These are phyloP conservation scores for Elanoides forficatus DNA, from an alignment of 2,113 vertebrate species.

Conservation along the genomic window DNA sequence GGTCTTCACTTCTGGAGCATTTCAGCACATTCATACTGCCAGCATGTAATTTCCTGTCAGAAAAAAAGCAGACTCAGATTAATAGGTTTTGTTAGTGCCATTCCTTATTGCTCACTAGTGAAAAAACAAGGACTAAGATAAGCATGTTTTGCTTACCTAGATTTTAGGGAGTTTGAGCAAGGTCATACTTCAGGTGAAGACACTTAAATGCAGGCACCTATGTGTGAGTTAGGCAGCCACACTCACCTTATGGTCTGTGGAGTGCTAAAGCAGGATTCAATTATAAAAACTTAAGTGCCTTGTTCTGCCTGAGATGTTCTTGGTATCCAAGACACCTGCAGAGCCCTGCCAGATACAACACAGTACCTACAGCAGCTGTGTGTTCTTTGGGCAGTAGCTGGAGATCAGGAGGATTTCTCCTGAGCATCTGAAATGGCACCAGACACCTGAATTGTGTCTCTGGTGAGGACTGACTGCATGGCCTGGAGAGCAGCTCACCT, in stretches of 20 bases:
- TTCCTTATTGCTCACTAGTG: not conserved
- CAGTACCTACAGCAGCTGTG: not conserved
- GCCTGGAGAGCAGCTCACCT: not conserved
- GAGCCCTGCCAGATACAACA: not conserved
- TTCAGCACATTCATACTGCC: not conserved
- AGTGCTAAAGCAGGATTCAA: not conserved
- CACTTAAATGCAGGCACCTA: not conserved
- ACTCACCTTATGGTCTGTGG: rapidly evolving
- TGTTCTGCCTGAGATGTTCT: not conserved
- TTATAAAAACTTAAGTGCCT: not conserved
- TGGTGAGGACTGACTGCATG: not conserved
- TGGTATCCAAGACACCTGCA: not conserved
- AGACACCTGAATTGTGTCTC: not conserved
- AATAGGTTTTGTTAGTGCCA: not conserved
- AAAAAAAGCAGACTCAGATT: not conserved
- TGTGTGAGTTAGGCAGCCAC: not conserved
- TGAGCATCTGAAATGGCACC: not conserved
- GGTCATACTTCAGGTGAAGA: not conserved
- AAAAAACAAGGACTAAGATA: not conserved
- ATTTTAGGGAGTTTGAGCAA: not conserved
- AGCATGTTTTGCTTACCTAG: not conserved
- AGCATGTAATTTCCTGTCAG: not conserved
- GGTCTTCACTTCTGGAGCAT: not conserved
- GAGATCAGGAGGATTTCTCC: not conserved
- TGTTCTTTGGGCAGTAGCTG: not conserved